Conservation (phyloP, 1,140 invertebrate genomes). For the Coenobita brevimanus region DNA sequence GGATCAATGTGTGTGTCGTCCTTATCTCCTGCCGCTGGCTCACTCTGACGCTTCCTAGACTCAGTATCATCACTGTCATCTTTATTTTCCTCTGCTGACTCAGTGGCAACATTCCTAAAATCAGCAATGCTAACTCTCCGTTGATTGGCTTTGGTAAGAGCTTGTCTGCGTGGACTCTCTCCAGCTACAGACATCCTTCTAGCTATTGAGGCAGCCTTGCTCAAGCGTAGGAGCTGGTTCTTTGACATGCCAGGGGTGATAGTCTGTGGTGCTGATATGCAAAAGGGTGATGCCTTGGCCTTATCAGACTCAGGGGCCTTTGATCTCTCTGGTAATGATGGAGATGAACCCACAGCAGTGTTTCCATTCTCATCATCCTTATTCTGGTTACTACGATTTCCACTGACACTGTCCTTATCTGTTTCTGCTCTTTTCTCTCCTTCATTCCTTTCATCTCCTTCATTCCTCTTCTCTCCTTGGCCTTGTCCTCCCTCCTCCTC, state of each 20-base stretch:
- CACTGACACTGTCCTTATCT: not conserved
- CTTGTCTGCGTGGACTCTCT: not conserved
- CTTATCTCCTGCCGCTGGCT: too few species aligned
- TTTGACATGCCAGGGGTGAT: not conserved
- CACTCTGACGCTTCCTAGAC: not conserved
- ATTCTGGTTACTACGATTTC: not conserved
- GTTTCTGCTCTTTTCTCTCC: not conserved
- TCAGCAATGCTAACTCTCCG: conserved; percentile 34
- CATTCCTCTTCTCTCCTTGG: conserved; percentile 14
- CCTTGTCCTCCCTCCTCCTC: conserved; percentile 33
- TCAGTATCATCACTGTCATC: not conserved
- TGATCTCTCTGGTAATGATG: not conserved
- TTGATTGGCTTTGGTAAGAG: not conserved
- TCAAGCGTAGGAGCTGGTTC: conserved; percentile 6
- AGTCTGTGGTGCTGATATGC: not conserved
- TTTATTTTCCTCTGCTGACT: not conserved
- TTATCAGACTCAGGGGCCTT: not conserved
- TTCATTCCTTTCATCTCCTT: conserved; percentile 46
- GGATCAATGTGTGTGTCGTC: conserved; percentile 8
- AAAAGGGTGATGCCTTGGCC: too few species aligned
- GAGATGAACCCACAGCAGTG: conserved; percentile 14
- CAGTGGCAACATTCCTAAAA: conserved; percentile 1
- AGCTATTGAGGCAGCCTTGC: not conserved
- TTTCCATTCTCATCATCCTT: not conserved
- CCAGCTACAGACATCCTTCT: conserved; percentile 1